Evolutionary conservation across 2,113 vertebrate genomes (phyloP).

Genomic region (Bufo gargarizans): DNA sequence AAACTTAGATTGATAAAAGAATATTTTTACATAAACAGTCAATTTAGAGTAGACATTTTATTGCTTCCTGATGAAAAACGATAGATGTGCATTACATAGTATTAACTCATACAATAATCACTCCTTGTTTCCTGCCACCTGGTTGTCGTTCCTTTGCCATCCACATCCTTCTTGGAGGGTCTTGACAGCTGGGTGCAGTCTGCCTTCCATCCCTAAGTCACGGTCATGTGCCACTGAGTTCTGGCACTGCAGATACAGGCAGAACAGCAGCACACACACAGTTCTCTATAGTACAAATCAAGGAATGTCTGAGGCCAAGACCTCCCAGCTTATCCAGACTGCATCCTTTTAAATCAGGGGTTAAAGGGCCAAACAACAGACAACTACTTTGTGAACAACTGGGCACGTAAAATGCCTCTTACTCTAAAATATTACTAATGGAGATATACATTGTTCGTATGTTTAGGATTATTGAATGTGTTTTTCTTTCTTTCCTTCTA

Average conservation of each 20-base stretch:
- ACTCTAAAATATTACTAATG: background rate
- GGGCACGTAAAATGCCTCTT: background rate
- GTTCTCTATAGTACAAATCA: background rate
- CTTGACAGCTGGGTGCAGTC: constrained; percentile 37
- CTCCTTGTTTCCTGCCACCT: constrained; percentile 8
- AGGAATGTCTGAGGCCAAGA: constrained; percentile 37
- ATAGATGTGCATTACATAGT: background rate
- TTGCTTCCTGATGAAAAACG: background rate
- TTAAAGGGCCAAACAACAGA: background rate
- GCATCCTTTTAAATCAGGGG: background rate
- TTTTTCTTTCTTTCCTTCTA: too few species aligned
- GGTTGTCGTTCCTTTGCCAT: constrained; percentile 19
- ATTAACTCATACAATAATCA: background rate
- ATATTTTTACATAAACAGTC: background rate
- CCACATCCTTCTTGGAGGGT: constrained; percentile 11
- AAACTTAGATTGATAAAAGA: background rate
- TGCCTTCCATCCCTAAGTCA: background rate
- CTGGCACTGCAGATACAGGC: background rate
- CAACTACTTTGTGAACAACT: background rate
- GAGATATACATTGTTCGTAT: background rate
- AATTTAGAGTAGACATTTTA: background rate
- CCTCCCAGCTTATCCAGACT: background rate
- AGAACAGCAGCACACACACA: constrained; percentile 7
- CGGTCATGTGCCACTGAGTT: constrained; percentile 28
- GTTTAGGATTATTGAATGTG: too few species aligned